phyloP scores from a whole-genome alignment of 2,888 invertebrate species.

The Oscheius sp. region DNA sequence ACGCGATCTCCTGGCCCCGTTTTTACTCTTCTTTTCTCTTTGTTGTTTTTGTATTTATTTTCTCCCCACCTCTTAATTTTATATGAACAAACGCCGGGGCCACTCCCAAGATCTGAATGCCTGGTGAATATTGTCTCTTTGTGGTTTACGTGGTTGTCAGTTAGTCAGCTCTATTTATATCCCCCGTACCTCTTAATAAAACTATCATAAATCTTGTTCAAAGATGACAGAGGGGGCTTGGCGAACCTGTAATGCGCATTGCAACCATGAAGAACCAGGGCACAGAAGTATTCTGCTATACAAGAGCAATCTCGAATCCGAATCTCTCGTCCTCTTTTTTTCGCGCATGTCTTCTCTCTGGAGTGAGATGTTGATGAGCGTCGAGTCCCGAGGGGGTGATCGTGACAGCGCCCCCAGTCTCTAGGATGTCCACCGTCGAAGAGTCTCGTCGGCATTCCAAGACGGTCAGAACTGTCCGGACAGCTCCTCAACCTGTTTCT shows the following conservation, averaged over 20 bases:
- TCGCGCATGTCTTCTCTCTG: background rate
- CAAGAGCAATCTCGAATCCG: no score
- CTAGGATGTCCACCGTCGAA: conserved; percentile 4
- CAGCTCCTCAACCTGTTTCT: conserved; percentile 25
- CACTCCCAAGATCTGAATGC: conserved; percentile 11
- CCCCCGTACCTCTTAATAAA: conserved; percentile 17
- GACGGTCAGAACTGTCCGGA: background rate
- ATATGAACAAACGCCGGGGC: background rate
- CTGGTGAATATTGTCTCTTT: conserved; percentile 31
- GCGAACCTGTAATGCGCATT: no score
- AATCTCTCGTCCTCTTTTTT: no score
- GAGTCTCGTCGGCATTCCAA: conserved; percentile 14
- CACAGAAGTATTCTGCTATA: no score
- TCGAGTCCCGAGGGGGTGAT: background rate
- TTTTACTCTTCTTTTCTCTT: background rate
- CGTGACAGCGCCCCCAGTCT: conserved; percentile 8
- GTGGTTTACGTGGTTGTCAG: conserved; percentile 23
- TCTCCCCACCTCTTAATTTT: background rate
- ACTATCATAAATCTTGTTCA: no score
- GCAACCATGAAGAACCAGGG: no score
- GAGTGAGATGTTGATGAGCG: conserved; percentile 29
- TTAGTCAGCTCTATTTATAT: conserved; percentile 31
- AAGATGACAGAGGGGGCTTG: no score
- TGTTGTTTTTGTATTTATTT: conserved; percentile 7
- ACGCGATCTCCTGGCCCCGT: conserved; percentile 19